Conservation (phyloP, 2,797 vertebrate species). For the Balearica regulorum region DNA sequence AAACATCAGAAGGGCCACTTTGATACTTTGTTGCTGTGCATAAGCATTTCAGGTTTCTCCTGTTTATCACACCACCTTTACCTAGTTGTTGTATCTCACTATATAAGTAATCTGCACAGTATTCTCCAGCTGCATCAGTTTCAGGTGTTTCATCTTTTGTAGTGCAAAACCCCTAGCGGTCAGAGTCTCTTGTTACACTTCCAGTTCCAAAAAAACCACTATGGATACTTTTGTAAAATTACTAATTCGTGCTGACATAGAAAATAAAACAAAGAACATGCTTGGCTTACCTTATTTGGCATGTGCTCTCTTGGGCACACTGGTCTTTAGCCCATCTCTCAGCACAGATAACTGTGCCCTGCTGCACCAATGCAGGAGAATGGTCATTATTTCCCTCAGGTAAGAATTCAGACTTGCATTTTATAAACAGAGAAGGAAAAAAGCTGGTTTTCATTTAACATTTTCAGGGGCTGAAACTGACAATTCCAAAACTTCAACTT, state of each 20-base stretch:
- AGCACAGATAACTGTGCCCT: not conserved
- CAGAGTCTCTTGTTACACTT: not conserved
- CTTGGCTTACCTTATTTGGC: not conserved
- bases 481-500: not conserved
- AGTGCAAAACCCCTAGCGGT: not conserved
- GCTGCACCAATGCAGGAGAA: not conserved
- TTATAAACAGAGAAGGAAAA: not conserved
- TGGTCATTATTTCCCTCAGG: not conserved
- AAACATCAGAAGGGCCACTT: not conserved
- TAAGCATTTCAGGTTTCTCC: not conserved
- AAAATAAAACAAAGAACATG: not conserved
- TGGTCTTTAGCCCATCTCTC: not conserved
- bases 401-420: not conserved
- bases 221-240: not conserved
- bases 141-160: not conserved
- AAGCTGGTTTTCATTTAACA: not conserved
- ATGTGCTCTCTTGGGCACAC: not conserved
- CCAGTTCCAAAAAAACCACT: not conserved
- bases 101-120: not conserved
- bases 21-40: not conserved
- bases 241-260: not conserved
- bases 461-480: not conserved
- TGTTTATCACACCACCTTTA: not conserved
- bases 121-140: not conserved
- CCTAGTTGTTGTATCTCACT: not conserved